Base-by-base conservation (phyloP, 2,113 vertebrate genomes). In the Chloebia gouldiae region DNA sequence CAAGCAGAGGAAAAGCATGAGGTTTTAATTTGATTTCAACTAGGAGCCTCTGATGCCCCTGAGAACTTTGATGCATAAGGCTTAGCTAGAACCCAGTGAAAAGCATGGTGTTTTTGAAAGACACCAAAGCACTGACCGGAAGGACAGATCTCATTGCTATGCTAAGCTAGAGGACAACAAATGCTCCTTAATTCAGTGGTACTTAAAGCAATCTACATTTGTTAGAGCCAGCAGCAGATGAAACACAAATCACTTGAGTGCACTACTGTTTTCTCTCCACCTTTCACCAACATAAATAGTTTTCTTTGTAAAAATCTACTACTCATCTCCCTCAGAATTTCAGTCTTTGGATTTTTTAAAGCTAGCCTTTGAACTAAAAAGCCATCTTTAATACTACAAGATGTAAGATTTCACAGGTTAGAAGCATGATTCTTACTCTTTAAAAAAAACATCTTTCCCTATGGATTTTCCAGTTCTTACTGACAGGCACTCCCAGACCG, bases 91-190 rank as follows among this genome's bases (percentile, higher is more conserved):
- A 37, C 28, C 9, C 50, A 57, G 11, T 47, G n/a, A 72, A 73
- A 86, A 69, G 33, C 8, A 45, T 1, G 5, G 49, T 37, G 28
- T 27, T 83, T 91, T 65, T 81, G 50, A 31, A 83, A 45, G 42
- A 81, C 15, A 39, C 15, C 3, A 4, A 61, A 40, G 57, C 0
- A 0, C 25, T 50, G 71, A 42, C 35, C 15, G 7, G 56, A n/a
- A 60, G 16, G 71, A 86, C 24, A 82, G 40, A 65, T 56, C 63
- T 72, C 71, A 56, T 5, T 53, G 45, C 54, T 72, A 21, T 45
- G 18, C 59, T 25, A 68, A 68, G 13, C 23, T 37, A 68, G 20
- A 60, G 22, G 21, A 57, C 56, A 92, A 70, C 20, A 73, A 81
- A 78, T 2, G 4, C 16, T 69, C 40, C 56, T 53, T 90, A 81